Conservation (phyloP, 2,797 vertebrate genomes). For the Tympanoctomys barrerae region DNA sequence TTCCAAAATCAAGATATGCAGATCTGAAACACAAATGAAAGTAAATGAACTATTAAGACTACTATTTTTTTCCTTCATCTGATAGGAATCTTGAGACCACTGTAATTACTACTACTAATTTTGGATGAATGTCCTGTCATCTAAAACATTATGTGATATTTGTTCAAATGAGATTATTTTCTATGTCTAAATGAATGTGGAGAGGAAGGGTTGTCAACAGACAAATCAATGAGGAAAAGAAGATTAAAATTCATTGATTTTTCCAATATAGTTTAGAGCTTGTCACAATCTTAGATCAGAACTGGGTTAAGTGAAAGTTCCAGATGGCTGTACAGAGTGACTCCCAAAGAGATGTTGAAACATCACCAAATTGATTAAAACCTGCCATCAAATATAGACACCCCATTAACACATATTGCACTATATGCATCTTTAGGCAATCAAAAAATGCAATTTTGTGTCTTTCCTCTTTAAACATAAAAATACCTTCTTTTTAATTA, state of each 20-base stretch:
- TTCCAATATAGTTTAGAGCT: background rate
- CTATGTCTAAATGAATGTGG: background rate
- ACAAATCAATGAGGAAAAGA: background rate
- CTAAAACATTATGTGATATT: background rate
- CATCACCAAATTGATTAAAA: background rate
- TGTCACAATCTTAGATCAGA: conserved; percentile 4
- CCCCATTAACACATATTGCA: background rate
- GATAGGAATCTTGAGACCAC: background rate
- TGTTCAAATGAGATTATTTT: background rate
- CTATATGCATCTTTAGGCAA: background rate
- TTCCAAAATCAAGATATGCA: background rate
- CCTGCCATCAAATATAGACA: background rate
- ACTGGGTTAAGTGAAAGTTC: background rate
- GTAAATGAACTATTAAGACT: background rate
- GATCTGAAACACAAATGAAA: background rate
- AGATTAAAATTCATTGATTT: conserved; percentile 5
- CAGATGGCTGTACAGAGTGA: background rate
- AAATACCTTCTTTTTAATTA: conserved; percentile 24
- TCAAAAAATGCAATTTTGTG: background rate
- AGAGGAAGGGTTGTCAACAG: background rate
- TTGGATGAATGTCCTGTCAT: background rate
- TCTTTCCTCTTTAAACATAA: background rate
- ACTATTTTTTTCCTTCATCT: background rate
- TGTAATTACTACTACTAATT: background rate
- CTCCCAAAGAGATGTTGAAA: background rate